Base-by-base conservation (phyloP, 2,113 vertebrate species). In the Protomyctophum bolini region DNA sequence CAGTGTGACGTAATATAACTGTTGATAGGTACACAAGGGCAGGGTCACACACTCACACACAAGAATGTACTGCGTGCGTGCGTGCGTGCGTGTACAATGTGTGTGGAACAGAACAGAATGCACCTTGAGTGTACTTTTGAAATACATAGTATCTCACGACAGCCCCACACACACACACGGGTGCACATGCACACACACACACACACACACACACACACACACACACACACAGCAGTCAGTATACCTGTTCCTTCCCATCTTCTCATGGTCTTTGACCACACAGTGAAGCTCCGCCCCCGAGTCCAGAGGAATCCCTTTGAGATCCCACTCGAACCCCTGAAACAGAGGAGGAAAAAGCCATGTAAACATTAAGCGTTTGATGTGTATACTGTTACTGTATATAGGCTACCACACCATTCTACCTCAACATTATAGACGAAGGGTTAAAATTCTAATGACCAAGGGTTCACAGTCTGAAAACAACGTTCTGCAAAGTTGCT, bases 311-410 rank as follows among this genome's bases (percentile, higher is more conserved):
- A 93, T 21, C 52, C 97, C 97, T 86, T 99, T 98, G 69, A 99
- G 91, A 47, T 99, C 97, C 97, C 97, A 99, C 66, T 99, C 97
- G 0, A 99, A 98, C 0, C 97, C 97, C 96, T 98, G 78, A 46
- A 51, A 79, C 10, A 64, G 6, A 60, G n/a, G n/a, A n/a, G n/a
- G 55, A 28, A 9, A 28, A 9, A 15, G 6, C 14, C 12, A 50
- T 10, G 21, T 51, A 10, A 3, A 51, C 8, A 28, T 21, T 21
- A 21, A 21, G 21, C 21, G 21, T 21, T 21, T 21, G 21, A 21
- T 21, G 21, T 21, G 21, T 21, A 21, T 21, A 21, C 21, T 21
- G 21, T 15, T 48, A 41, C 28, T 7, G 7, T 28, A 48, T 14
- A 4, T 63, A 15, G 21, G 6, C 7, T 15, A 10, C n/a, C 6